Conservation (phyloP, 2,113 vertebrate genomes). For the Prionailurus viverrinus region DNA sequence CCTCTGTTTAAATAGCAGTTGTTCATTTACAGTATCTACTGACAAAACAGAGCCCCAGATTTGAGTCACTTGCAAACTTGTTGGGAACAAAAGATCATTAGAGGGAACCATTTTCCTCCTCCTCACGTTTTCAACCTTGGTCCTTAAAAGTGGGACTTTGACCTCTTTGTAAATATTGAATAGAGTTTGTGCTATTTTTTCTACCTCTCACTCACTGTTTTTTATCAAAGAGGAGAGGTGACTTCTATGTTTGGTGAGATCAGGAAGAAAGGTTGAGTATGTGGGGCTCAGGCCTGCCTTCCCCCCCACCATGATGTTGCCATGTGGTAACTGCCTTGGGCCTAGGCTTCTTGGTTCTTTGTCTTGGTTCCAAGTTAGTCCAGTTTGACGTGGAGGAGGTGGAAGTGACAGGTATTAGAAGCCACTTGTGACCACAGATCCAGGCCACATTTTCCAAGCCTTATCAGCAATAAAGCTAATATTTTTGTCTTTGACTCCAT, state of each 20-base stretch:
- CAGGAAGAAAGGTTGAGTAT: neutral
- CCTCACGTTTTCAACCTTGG: neutral
- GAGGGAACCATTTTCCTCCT: neutral
- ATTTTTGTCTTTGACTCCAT: neutral
- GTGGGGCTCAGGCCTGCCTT: neutral
- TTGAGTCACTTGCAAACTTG: neutral
- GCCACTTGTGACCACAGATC: neutral
- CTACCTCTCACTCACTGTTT: neutral
- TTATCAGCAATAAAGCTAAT: neutral
- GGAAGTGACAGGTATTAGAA: constrained; percentile 5
- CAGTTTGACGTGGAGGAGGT: neutral
- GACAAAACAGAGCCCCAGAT: neutral
- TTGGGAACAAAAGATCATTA: neutral
- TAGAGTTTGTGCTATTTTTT: neutral
- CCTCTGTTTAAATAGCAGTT: neutral
- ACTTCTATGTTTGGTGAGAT: neutral
- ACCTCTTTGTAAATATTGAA: neutral
- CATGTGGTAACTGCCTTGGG: neutral
- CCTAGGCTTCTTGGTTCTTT: neutral
- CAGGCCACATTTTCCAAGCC: neutral
- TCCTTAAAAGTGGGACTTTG: neutral
- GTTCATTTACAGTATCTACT: neutral
- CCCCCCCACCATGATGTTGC: neutral
- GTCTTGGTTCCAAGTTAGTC: neutral
- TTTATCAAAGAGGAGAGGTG: neutral